phyloP scores from a whole-genome alignment of 1,140 invertebrate species.

The Drosophila auraria region DNA sequence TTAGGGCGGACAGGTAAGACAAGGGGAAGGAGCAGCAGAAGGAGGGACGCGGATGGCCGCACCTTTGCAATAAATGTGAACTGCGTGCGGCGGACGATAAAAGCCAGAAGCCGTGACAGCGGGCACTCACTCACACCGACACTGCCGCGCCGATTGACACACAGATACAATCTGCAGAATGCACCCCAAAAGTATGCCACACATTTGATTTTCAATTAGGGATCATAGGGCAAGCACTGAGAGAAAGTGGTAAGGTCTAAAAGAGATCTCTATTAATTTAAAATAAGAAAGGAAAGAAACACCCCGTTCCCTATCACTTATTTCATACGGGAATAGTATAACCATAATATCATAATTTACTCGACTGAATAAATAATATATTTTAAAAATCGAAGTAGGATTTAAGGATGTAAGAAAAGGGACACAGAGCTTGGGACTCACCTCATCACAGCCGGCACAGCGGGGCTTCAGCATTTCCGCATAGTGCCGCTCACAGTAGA shows the following conservation, averaged over 20 bases:
- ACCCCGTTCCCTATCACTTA: background rate
- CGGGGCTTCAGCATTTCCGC: conserved; percentile 96
- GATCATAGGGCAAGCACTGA: conserved; percentile 23
- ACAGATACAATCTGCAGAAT: conserved; percentile 21
- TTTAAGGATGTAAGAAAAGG: too few relatives aligned
- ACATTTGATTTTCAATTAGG: conserved; percentile 65
- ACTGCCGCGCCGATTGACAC: conserved; percentile 6
- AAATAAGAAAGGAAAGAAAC: background rate
- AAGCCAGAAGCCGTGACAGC: conserved; percentile 43
- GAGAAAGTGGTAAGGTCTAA: background rate
- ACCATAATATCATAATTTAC: too few relatives aligned
- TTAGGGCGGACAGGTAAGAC: conserved; percentile 1
- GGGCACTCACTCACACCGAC: conserved; percentile 46
- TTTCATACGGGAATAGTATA: background rate
- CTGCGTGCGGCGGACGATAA: conserved; percentile 70
- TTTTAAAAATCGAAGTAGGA: too few relatives aligned
- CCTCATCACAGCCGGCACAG: conserved; percentile 97
- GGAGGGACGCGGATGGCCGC: conserved; percentile 38
- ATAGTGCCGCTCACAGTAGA: conserved; percentile 97
- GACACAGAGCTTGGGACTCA: conserved; percentile 86
- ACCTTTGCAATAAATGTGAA: conserved; percentile 68
- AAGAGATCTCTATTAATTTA: background rate
- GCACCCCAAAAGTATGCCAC: conserved; percentile 64
- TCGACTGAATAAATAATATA: too few relatives aligned
- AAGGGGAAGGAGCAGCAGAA: background rate